Evolutionary conservation across 2,888 invertebrate genomes (phyloP).

Genomic region (Clunio marinus): DNA sequence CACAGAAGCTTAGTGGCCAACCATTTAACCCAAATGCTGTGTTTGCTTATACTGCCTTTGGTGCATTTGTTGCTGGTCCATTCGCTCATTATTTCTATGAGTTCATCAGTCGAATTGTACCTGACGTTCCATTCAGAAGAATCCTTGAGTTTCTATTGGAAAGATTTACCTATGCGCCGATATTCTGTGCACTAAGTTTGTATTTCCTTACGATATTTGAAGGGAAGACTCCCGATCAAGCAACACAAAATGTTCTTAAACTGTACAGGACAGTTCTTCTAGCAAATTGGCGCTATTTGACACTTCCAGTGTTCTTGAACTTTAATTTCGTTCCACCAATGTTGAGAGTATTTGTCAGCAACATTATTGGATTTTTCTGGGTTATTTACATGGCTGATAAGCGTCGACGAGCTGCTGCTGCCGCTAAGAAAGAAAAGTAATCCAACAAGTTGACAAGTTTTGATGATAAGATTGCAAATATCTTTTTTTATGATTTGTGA

Average conservation of each 20-base stretch:
- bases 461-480: neutral
- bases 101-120: constrained; percentile 58
- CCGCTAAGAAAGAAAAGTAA: constrained; percentile 31
- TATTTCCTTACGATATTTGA: constrained; percentile 72
- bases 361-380: constrained; percentile 76
- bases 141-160: constrained; percentile 64
- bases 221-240: constrained; percentile 65
- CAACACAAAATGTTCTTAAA: constrained; percentile 59
- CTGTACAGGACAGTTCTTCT: constrained; percentile 63
- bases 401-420: constrained; percentile 53
- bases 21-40: constrained; percentile 62
- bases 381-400: constrained; percentile 68
- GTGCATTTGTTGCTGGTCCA: constrained; percentile 70
- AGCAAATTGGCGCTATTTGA: constrained; percentile 74
- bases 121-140: constrained; percentile 56
- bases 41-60: constrained; percentile 70
- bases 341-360: constrained; percentile 69
- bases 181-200: constrained; percentile 68
- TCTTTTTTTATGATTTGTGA: neutral
- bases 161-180: constrained; percentile 62
- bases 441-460: neutral
- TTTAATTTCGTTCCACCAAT: constrained; percentile 71
- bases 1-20: constrained; percentile 63
- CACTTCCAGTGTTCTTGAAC: constrained; percentile 69
- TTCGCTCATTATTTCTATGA: constrained; percentile 65